Evolutionary conservation across 2,888 invertebrate species (phyloP), one percentile per base, ranked within the genome.

Genomic region (Nephrotoma guestfalica): DNA sequence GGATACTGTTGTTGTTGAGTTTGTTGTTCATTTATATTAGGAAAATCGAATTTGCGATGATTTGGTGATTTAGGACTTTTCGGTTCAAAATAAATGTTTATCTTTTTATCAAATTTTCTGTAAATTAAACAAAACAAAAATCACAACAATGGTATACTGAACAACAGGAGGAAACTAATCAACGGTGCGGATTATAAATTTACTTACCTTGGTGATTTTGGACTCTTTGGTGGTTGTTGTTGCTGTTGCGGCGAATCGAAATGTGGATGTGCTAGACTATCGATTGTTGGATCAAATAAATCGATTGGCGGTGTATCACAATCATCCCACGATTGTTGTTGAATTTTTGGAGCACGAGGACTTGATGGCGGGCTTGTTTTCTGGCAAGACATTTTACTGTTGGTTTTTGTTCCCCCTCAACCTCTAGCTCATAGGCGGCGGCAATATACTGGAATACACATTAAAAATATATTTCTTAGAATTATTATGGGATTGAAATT

Each of bases 201-300:
- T 41, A 1, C 84, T 88, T 88, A 91, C 92, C 91, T 90, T 87
- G 90, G 89, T 86, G 90, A 89, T 87, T 90, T 91, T 86, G 91
- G 90, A 87, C 89, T 90, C 86, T 89, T 90, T 43, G 89, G 90
- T 86, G 90, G 90, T 88, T 88, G 87, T 3, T 88, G 88, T 84
- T 85, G 88, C 86, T 45, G 88, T 87, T 18, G 88, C 30, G 71
- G 11, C 6, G 43, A 41, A 83, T 83, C 57, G 47, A 18, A 83
- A 13, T 30, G 88, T 45, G 87, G 87, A 71, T 86, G 86, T 45
- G 87, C 83, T 86, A 87, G 84, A 15, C 83, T 87, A 42, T 86
- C 43, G 30, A 87, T 87, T 86, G 84, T 87, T 43, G 88, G 88
- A 85, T 88, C 88, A 86, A 86, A 88, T 40, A 88, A 86, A 87